These are phyloP conservation scores for Conistra vaccinii DNA, from an alignment of 2,888 invertebrate species.

Conservation along the genomic window DNA sequence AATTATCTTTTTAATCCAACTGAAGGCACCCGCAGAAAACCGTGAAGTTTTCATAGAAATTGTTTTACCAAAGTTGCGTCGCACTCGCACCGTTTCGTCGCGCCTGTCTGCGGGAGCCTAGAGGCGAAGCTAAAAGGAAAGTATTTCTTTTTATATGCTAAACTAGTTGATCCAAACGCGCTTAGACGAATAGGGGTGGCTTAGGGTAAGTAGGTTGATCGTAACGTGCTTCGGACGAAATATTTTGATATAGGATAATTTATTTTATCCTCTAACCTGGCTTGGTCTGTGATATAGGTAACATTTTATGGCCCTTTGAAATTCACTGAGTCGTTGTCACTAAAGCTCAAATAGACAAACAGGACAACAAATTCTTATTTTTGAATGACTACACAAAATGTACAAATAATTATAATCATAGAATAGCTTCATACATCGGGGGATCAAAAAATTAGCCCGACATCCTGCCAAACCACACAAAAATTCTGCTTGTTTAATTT, in stretches of 20 bases:
- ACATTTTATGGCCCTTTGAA: not conserved
- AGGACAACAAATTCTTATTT: not conserved
- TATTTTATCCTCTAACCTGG: not conserved
- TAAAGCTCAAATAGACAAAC: not conserved
- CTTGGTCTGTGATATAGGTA: not conserved
- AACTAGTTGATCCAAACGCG: not conserved
- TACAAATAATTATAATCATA: not conserved
- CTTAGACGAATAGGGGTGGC: not conserved
- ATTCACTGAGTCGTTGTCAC: not conserved
- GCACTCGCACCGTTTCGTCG: too few species aligned
- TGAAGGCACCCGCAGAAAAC: too few species aligned
- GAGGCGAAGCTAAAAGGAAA: not conserved
- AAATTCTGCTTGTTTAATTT: not conserved
- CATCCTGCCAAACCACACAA: not conserved
- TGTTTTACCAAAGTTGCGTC: too few species aligned
- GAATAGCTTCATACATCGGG: not conserved
- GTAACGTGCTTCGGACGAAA: not conserved
- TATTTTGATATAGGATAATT: conserved; percentile 5
- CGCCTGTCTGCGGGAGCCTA: too few species aligned
- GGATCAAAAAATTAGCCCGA: not conserved
- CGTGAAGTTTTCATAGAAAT: too few species aligned
- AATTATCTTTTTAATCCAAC: not conserved
- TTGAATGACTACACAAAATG: not conserved
- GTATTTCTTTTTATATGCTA: not conserved
- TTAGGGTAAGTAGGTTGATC: not conserved